Conservation (phyloP, 2,888 invertebrate genomes). For the Hipparchia semele region DNA sequence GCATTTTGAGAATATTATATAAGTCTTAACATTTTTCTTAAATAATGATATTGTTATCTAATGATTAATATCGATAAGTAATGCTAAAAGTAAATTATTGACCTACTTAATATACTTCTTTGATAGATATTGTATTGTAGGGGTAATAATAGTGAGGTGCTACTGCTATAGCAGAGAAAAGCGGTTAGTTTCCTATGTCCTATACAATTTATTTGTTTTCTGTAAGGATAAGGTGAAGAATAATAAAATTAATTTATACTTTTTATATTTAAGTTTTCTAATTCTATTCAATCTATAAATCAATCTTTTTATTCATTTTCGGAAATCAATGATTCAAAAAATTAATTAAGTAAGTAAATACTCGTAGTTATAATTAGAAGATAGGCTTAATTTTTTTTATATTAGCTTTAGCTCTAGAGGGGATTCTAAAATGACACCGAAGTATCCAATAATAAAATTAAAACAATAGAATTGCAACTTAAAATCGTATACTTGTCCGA, state of each 20-base stretch:
- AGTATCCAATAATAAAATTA: conserved; percentile 2
- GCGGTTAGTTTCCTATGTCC: background rate
- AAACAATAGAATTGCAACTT: conserved; percentile 46
- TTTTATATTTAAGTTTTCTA: background rate
- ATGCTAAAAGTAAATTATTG: background rate
- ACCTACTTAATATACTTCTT: background rate
- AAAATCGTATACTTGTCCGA: conserved; percentile 74
- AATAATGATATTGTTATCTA: background rate
- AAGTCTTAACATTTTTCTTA: background rate
- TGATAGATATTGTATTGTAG: no score
- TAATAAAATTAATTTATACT: background rate
- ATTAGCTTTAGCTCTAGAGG: background rate
- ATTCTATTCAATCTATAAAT: background rate
- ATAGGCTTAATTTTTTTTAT: no score
- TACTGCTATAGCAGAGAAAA: background rate
- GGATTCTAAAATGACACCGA: background rate
- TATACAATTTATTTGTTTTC: background rate
- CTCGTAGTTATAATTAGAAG: no score
- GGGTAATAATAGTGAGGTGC: no score
- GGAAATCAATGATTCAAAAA: no score
- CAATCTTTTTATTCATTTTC: background rate
- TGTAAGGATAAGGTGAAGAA: background rate
- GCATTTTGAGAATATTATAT: background rate
- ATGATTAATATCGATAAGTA: no score
- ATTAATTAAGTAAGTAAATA: no score